These are phyloP conservation scores for Mesopsocus fuscifrons DNA, from an alignment of 2,888 invertebrate genomes.

Conservation along the genomic window DNA sequence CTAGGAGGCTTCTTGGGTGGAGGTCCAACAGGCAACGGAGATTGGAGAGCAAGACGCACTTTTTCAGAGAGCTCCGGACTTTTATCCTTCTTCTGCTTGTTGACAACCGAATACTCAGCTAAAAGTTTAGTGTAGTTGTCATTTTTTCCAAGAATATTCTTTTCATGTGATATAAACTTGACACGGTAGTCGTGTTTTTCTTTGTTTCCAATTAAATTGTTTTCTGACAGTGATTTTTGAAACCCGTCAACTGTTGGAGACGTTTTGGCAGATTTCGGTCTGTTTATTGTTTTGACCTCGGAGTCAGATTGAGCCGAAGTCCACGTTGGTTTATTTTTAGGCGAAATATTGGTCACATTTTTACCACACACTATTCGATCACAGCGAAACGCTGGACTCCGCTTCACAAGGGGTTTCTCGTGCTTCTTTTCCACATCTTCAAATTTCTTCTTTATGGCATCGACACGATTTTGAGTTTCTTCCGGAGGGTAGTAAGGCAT, in stretches of 20 bases:
- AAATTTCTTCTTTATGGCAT: constrained; percentile 19
- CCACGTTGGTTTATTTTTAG: constrained; percentile 14
- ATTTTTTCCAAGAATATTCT: neutral
- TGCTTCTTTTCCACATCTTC: constrained; percentile 13
- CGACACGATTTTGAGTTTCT: constrained; percentile 25
- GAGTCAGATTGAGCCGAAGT: too few relatives aligned
- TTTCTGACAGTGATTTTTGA: neutral
- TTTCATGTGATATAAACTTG: constrained; percentile 1
- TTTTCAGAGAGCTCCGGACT: constrained; percentile 29
- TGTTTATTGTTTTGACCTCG: neutral
- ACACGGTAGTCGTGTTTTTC: constrained; percentile 10
- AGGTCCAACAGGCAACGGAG: constrained; percentile 46
- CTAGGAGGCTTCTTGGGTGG: constrained; percentile 60
- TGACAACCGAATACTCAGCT: constrained; percentile 3
- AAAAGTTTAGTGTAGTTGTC: neutral
- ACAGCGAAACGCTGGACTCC: constrained; percentile 35
- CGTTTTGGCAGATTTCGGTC: neutral
- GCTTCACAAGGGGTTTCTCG: constrained; percentile 24
- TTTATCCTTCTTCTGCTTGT: constrained; percentile 11
- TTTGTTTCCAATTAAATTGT: neutral
- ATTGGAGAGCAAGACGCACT: constrained; percentile 41
- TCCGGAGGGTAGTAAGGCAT: constrained; percentile 17
- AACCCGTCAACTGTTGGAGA: neutral
- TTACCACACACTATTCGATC: constrained; percentile 26
- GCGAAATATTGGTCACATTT: constrained; percentile 14